A percentile compares a stretch with the other conserved stretches of the same genome.
Conservation (phyloP, 30 jellyfish, hydroid and myxozoan genomes). For the Mastigias papua region DNA sequence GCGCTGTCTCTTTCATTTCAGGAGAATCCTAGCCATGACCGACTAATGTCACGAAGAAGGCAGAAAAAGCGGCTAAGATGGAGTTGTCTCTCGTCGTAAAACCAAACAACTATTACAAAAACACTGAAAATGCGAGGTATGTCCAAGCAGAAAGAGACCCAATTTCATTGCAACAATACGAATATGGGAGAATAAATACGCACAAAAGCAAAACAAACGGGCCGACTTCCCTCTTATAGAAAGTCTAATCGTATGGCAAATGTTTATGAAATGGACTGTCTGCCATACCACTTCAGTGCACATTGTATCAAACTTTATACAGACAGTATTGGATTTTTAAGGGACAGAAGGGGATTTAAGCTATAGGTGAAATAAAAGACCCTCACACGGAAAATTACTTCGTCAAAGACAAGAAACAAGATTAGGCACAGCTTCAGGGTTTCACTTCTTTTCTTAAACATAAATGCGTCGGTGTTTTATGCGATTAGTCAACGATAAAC, state of each 20-base stretch:
- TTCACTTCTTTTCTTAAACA: not conserved
- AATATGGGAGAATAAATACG: not conserved
- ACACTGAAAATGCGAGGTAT: too few species aligned
- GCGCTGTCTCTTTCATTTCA: too few species aligned
- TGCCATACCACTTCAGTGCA: too few species aligned
- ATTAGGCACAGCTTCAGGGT: not conserved
- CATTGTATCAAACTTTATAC: too few species aligned
- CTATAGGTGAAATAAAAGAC: not conserved
- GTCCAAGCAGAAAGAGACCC: not conserved
- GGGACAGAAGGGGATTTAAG: not conserved
- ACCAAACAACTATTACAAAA: too few species aligned
- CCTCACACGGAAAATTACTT: not conserved
- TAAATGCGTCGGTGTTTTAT: constrained; percentile 2
- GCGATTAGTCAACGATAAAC: constrained; percentile 7
- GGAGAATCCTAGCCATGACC: too few species aligned
- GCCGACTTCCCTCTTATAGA: not conserved
- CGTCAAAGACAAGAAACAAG: not conserved
- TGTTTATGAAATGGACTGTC: not conserved
- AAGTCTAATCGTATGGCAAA: not conserved
- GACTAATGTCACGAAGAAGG: too few species aligned
- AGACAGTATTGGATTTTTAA: too few species aligned
- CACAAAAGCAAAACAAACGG: not conserved
- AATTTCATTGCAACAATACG: not conserved
- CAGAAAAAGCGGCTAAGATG: too few species aligned
- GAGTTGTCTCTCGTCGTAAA: too few species aligned